phyloP scores from a whole-genome alignment of 2,113 vertebrate species.

The Nerophis ophidion region DNA sequence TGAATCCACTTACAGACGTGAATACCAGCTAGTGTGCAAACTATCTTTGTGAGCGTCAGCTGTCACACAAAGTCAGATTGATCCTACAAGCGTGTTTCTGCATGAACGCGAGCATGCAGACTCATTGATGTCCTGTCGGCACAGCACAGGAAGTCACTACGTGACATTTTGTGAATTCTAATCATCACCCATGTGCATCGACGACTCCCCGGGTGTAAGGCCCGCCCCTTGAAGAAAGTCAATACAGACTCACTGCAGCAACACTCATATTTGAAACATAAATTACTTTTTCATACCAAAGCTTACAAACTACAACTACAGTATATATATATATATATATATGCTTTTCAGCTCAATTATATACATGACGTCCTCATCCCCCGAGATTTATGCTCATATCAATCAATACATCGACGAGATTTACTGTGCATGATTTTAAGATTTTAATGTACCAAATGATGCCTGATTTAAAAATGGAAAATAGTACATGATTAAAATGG shows the following conservation, averaged over 20 bases:
- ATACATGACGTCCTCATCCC: background rate
- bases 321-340: no score
- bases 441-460: background rate
- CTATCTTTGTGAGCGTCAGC: background rate
- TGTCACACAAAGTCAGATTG: no score
- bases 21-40: background rate
- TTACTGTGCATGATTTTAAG: background rate
- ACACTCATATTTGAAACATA: background rate
- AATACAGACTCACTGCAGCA: slow-evolving; percentile 40
- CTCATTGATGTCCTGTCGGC: background rate
- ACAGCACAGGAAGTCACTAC: background rate
- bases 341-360: no score
- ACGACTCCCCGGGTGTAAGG: background rate
- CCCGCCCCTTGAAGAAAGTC: slow-evolving; percentile 10
- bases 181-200: slow-evolving; percentile 25
- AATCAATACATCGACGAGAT: background rate
- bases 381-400: background rate
- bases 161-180: background rate
- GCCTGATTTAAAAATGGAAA: background rate
- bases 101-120: background rate
- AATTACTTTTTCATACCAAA: slow-evolving; percentile 10
- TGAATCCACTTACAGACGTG: background rate
- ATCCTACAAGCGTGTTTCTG: background rate
- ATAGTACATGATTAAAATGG: background rate
- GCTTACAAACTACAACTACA: no score